Evolutionary conservation across 1,140 invertebrate genomes (phyloP).

Genomic region (Littorina saxatilis): DNA sequence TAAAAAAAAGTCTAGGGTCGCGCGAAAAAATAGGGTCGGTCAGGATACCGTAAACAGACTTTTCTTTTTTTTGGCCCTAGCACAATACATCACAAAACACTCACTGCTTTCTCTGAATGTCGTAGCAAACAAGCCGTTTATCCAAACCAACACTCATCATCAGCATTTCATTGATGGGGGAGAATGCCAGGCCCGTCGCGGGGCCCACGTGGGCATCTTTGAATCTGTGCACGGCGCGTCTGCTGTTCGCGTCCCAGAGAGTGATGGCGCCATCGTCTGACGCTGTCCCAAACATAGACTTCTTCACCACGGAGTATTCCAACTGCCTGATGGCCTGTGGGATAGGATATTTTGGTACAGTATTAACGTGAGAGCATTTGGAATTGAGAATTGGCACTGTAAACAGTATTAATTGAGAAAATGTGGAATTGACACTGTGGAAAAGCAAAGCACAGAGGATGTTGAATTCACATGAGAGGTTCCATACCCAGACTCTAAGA

Average conservation of each 20-base stretch:
- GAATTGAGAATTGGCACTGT: background rate
- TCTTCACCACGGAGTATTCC: slow-evolving; percentile 70
- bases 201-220: slow-evolving; percentile 68
- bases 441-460: too few species aligned
- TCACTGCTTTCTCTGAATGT: slow-evolving; percentile 73
- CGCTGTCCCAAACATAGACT: slow-evolving; percentile 70
- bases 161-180: slow-evolving; percentile 74
- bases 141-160: slow-evolving; percentile 75
- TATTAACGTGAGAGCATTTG: too few species aligned
- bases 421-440: too few species aligned
- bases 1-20: too few species aligned
- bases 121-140: slow-evolving; percentile 74
- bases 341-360: background rate
- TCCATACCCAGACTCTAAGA: too few species aligned
- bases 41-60: too few species aligned
- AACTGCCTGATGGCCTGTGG: slow-evolving; percentile 67
- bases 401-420: background rate
- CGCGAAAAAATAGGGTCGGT: too few species aligned
- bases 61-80: too few species aligned
- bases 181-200: slow-evolving; percentile 73
- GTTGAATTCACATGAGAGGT: too few species aligned
- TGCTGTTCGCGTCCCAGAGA: slow-evolving; percentile 73
- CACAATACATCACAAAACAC: too few species aligned
- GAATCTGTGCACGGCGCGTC: slow-evolving; percentile 69
- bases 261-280: slow-evolving; percentile 74